Evolutionary conservation across 2,797 vertebrate genomes (phyloP).

Genomic region (Zalophus californianus): DNA sequence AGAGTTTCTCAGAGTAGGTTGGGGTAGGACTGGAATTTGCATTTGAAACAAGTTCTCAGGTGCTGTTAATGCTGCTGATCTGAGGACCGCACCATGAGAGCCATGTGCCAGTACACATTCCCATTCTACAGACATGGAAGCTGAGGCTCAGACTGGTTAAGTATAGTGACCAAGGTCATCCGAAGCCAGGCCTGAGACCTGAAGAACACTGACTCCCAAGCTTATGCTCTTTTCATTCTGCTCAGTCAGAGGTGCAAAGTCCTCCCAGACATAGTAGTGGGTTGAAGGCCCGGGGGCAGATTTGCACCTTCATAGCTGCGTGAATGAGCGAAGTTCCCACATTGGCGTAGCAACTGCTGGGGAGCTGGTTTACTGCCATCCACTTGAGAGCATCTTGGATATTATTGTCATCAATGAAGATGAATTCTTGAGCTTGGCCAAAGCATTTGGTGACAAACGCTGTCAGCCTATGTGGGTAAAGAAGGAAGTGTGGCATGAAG

Average conservation of each 20-base stretch:
- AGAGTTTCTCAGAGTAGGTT: background rate
- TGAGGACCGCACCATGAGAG: background rate
- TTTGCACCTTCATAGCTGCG: constrained; percentile 90
- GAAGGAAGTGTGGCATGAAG: background rate
- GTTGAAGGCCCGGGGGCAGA: background rate
- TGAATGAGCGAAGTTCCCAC: constrained; percentile 90
- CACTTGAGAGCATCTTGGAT: constrained; percentile 88
- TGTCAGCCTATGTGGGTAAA: constrained; percentile 89
- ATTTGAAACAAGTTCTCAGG: background rate
- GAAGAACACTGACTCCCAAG: too few relatives aligned
- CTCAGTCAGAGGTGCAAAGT: background rate
- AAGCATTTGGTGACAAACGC: constrained; percentile 95
- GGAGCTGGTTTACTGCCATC: constrained; percentile 86
- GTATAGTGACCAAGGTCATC: background rate
- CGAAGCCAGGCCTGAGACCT: background rate
- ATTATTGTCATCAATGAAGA: constrained; percentile 89
- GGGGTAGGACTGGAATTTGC: background rate
- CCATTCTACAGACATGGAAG: background rate
- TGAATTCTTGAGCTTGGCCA: constrained; percentile 88
- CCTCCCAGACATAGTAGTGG: background rate
- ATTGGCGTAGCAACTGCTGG: constrained; percentile 90
- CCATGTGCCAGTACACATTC: background rate
- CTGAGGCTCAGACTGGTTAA: background rate
- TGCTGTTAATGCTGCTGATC: background rate
- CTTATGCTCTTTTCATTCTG: background rate